Percentiles rank a stretch among this genome's conserved stretches.
These are phyloP conservation scores for Cephus pulcher DNA, from an alignment of 2,888 invertebrate genomes.

Conservation along the genomic window DNA sequence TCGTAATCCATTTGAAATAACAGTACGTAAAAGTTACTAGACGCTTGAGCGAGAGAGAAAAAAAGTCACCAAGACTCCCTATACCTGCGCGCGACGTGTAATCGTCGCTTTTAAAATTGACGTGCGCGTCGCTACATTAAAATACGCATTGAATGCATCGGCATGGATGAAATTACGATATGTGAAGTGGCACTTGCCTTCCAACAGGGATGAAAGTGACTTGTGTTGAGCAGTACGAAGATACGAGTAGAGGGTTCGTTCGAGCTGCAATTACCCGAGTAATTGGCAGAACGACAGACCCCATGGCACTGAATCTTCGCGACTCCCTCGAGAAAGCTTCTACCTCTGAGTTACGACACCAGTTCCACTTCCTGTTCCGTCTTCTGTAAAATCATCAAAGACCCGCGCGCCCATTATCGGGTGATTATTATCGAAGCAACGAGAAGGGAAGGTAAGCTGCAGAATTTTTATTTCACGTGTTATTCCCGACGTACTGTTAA, in stretches of 20 bases:
- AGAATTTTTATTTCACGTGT: not conserved
- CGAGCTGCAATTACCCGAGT: constrained; percentile 33
- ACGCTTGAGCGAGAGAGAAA: not conserved
- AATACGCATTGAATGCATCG: not conserved
- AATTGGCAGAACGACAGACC: constrained; percentile 32
- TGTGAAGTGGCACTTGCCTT: not conserved
- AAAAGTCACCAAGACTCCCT: not conserved
- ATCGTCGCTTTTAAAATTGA: not conserved
- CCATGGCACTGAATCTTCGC: constrained; percentile 31
- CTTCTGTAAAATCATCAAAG: not conserved
- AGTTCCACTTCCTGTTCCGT: not conserved
- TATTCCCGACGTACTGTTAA: not conserved
- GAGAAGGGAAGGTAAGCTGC: not conserved
- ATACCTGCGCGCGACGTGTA: not conserved
- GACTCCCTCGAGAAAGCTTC: constrained; percentile 9
- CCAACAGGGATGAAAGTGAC: not conserved
- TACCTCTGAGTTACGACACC: not conserved
- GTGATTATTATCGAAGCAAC: not conserved
- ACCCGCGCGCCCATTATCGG: not conserved
- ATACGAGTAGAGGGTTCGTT: constrained; percentile 14
- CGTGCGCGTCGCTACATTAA: not conserved
- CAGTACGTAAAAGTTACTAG: not conserved
- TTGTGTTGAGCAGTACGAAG: not conserved
- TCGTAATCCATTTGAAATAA: not conserved
- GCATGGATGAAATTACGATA: not conserved